Base-by-base conservation (phyloP, 2,888 invertebrate genomes). In the Philonicus albiceps region DNA sequence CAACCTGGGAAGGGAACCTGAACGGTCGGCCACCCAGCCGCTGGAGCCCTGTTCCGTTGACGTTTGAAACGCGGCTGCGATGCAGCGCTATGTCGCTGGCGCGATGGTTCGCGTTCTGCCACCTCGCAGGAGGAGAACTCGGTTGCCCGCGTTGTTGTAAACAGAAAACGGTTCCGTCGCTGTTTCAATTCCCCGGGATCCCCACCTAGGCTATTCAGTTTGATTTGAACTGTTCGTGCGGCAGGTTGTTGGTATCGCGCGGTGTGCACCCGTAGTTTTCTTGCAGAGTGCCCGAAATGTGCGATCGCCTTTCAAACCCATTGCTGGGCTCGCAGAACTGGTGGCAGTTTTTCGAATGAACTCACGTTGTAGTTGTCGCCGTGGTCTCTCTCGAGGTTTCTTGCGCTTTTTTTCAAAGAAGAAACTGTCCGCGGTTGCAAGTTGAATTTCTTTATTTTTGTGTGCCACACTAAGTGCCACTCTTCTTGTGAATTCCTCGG, bases 311-410 rank as follows among this genome's bases (percentile, higher is more conserved):
- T 49, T 49, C 49, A 49, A 49, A 78, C 49, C 49, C 30, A 78
- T 78, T 49, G 37, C 78, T 78, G 49, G 78, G 78, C 43, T 78
- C 27, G 43, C 78, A 49, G 78, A 78, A 78, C 30, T 78, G 13
- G 22, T 49, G 16, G 49, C 11, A 49, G 37, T 76, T 76, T 19
- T 76, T 37, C 40, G 76, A 22, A 6, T 74, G 64, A 64, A 64
- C 49, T 49, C 49, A 49, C 40, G 16, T 43, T 13, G 40, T 13
- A 43, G 16, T 43, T n/a, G n/a, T 49, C 49, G 49, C 49, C 6
- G 49, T 49, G n/a, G 49, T 49, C 49, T 22, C 11, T 19, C 11
- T 7, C 8, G 7, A 11, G 64, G 27, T 64, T 64, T 64, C 53
- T 49, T 64, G 2, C 6, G 13, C 64, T 37, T 27, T 27, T 2